Evolutionary conservation across 2,888 invertebrate species (phyloP).

Genomic region (Encarsia formosa): DNA sequence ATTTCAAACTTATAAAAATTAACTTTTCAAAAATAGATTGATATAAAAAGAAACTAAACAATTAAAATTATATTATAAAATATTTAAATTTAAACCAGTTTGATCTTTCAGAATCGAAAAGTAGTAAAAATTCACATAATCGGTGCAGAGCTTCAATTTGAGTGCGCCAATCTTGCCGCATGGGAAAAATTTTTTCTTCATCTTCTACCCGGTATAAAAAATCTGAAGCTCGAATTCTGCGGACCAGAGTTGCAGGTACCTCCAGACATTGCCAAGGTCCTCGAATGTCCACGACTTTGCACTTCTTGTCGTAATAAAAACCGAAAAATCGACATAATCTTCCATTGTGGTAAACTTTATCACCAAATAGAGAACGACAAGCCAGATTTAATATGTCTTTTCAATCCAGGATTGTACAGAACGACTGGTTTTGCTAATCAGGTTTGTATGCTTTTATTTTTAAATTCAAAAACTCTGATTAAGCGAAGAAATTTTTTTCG

Average conservation of each 20-base stretch:
- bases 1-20: neutral
- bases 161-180: conserved; percentile 63
- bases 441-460: conserved; percentile 8
- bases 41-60: too few species aligned
- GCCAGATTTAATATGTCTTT: conserved; percentile 60
- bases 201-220: conserved; percentile 57
- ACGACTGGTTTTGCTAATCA: conserved; percentile 58
- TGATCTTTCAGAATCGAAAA: conserved; percentile 7
- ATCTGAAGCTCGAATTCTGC: conserved; percentile 60
- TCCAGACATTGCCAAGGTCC: conserved; percentile 56
- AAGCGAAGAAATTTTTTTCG: too few species aligned
- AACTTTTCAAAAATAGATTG: neutral
- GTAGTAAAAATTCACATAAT: conserved; percentile 53
- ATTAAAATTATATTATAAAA: too few species aligned
- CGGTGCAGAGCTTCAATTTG: conserved; percentile 70
- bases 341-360: conserved; percentile 43
- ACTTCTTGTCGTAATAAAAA: conserved; percentile 31
- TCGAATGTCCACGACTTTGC: conserved; percentile 53
- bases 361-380: conserved; percentile 44
- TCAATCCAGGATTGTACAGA: conserved; percentile 70
- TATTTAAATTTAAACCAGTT: conserved; percentile 28
- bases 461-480: too few species aligned
- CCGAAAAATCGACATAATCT: conserved; percentile 35
- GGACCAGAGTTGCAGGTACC: conserved; percentile 63
- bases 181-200: conserved; percentile 72